Evolutionary conservation across 2,113 vertebrate genomes (phyloP).

Genomic region (Xyliphius kryptos): DNA sequence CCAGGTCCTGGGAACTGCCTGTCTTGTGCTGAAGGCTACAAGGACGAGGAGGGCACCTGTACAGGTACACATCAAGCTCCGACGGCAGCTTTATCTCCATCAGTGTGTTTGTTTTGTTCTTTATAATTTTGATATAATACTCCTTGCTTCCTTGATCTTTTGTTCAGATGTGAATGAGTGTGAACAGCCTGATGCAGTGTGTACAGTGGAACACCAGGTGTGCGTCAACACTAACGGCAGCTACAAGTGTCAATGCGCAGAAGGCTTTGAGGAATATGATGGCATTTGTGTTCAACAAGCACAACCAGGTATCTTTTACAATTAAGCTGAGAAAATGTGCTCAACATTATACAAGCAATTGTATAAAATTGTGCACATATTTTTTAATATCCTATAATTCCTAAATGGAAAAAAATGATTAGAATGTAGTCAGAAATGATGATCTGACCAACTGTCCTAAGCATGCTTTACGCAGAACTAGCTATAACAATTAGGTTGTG

Average conservation of each 20-base stretch:
- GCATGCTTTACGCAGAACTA: too few species aligned
- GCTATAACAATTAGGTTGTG: too few species aligned
- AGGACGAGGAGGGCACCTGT: slow-evolving; percentile 68
- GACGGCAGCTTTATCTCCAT: too few species aligned
- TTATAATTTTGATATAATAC: not conserved
- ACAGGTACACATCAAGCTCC: slow-evolving; percentile 64
- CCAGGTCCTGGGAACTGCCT: slow-evolving; percentile 71
- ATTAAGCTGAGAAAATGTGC: not conserved
- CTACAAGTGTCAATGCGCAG: slow-evolving; percentile 72
- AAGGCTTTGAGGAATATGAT: slow-evolving; percentile 70
- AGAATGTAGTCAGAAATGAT: too few species aligned
- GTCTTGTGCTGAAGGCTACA: slow-evolving; percentile 71
- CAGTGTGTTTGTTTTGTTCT: slow-evolving; percentile 1
- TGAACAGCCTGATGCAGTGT: slow-evolving; percentile 57
- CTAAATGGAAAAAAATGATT: too few species aligned
- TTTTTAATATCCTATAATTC: too few species aligned
- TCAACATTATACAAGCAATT: not conserved
- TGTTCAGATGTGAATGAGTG: slow-evolving; percentile 81
- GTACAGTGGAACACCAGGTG: slow-evolving; percentile 63
- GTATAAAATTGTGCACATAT: too few species aligned
- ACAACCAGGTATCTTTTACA: slow-evolving; percentile 52
- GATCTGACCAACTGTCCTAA: too few species aligned
- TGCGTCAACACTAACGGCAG: slow-evolving; percentile 80
- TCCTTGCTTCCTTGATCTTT: not conserved
- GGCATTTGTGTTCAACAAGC: slow-evolving; percentile 62